Percentiles rank a stretch among this genome's conserved stretches.
These are phyloP conservation scores for Eutolmus rufibarbis DNA, from an alignment of 2,888 invertebrate species.

Conservation along the genomic window DNA sequence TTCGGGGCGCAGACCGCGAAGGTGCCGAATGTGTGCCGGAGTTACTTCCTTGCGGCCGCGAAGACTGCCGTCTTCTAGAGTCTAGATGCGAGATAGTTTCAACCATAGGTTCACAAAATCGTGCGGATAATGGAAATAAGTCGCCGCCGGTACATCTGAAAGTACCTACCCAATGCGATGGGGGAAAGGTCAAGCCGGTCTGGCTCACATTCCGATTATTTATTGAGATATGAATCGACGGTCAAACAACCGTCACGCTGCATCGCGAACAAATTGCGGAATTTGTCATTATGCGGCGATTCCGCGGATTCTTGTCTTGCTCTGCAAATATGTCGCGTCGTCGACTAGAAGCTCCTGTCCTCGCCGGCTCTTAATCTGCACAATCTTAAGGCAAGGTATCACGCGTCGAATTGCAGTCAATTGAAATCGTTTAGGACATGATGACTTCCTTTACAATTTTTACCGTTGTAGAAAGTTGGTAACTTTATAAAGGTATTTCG, in stretches of 20 bases:
- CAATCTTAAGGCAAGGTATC: background rate
- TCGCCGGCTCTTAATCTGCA: background rate
- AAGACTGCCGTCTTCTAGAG: background rate
- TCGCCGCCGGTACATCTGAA: background rate
- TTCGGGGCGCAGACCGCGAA: background rate
- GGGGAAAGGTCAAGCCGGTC: background rate
- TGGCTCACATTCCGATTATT: background rate
- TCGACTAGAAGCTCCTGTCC: background rate
- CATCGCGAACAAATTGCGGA: background rate
- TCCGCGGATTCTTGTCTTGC: background rate
- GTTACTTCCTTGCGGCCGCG: slow-evolving; percentile 14
- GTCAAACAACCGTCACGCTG: background rate
- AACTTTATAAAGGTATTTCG: background rate
- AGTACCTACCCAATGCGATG: background rate
- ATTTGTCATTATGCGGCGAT: background rate
- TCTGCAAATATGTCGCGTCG: background rate
- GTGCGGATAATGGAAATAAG: background rate
- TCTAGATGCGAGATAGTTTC: background rate
- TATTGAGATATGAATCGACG: slow-evolving; percentile 1
- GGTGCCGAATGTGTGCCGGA: slow-evolving; percentile 6
- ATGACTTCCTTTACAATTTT: background rate
- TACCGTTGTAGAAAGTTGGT: background rate
- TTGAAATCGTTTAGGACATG: background rate
- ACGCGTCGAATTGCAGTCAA: background rate
- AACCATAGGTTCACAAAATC: background rate